Evolutionary conservation across 2,888 invertebrate species (phyloP), one percentile per base, ranked within the genome.

Genomic region (Steromphala cineraria): DNA sequence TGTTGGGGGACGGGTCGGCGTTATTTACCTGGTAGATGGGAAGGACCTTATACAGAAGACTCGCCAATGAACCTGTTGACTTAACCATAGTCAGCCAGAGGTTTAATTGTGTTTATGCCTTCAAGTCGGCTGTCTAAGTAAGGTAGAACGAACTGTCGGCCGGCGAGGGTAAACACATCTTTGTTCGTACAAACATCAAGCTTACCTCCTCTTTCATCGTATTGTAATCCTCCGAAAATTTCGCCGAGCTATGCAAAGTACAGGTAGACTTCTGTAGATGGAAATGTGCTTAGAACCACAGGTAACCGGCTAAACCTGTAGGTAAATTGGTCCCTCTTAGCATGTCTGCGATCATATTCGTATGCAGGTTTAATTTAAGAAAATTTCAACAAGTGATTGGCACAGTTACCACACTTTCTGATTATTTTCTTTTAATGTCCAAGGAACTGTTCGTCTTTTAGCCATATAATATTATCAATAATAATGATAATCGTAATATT

Each of bases 71-170:
- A 71, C 10, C 28, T 71, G 71, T 71, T 71, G 71, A 71, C 71
- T 4, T 31, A 71, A 40, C 31, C 71, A 71, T 40, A 71, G 71
- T 71, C 71, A 71, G 71, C 36, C 36, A 36, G 71, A 71, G 28
- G 71, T 71, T 13, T 71, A 71, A 71, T 71, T 71, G 71, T 71
- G 71, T 71, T 71, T 71, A 71, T 71, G 15, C 19, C 71, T 71
- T 71, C 71, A 71, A 71, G 71, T 36, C 36, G 71, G 71, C 36
- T 71, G 71, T 71, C 71, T 71, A 71, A 71, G 71, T 36, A 71
- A 36, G 31, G 36, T 36, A 71, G 31, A 71, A 71, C 36, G 71
- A 71, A 40, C 40, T 36, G 71, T 19, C 71, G 71, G 71, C 19
- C 31, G 40, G 40, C 31, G 28, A 71, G 36, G 40, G 36, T 36